Evolutionary conservation across 2,888 invertebrate genomes (phyloP), one percentile per base, ranked within the genome.

Genomic region (Polydrusus tereticollis): DNA sequence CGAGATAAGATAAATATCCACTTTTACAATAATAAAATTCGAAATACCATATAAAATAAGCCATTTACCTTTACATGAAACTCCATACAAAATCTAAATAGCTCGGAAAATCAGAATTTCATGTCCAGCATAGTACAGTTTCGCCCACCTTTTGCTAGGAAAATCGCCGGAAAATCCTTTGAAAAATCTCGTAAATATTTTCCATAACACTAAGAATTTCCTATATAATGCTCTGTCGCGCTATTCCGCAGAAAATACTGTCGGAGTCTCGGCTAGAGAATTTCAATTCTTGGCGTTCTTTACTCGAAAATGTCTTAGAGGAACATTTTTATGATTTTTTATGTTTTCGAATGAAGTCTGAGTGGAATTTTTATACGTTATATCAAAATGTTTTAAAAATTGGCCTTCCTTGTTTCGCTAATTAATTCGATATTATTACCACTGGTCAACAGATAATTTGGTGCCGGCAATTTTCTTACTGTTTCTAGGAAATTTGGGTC

Each of bases 171-270:
- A 69, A 69, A 64, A 58, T 52, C 52, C 64, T 50, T 58, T 38
- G 20, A 29, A 73, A 63, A 69, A 60, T 69, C 69, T 65, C 73
- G 73, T 73, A 73, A 73, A 73, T 73, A 73, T 69, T 73, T 73
- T 69, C 69, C 73, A 73, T 73, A 73, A 73, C 73, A 69, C 73
- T 69, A 69, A 73, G 73, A 73, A 73, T 73, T 73, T 69, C 73
- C 52, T 69, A 64, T 55, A 68, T 73, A 69, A 73, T 73, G 73
- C 65, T 73, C 52, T 73, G 73, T 73, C 73, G 69, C 69, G 68
- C 73, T 60, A 73, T 73, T 73, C 69, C 65, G 23, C n/a, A 52
- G 64, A 59, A 73, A 73, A 73, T 73, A 73, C 64, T 69, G 60
- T 63, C 69, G 69, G 43, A 50, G 60, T 69, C 64, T 73, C 72